These are phyloP conservation scores for Eulithis prunata DNA, from an alignment of 2,888 invertebrate genomes.

Conservation along the genomic window DNA sequence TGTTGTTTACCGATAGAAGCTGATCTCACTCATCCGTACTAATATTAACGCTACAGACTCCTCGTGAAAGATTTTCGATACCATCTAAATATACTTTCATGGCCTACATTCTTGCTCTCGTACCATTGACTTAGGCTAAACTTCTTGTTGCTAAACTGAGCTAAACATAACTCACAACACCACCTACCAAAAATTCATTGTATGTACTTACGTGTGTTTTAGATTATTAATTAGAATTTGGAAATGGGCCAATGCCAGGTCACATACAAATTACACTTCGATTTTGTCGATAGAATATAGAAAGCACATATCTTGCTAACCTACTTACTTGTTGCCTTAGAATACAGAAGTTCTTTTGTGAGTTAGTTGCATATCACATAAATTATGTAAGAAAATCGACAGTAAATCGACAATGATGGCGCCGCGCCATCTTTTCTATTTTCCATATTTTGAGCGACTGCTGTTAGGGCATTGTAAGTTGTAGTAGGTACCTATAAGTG, in stretches of 20 bases:
- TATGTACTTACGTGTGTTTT: not conserved
- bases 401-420: not conserved
- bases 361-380: constrained; percentile 13
- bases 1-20: constrained; percentile 15
- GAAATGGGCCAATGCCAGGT: constrained; percentile 51
- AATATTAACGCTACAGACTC: constrained; percentile 19
- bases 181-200: not conserved
- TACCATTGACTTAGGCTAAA: not conserved
- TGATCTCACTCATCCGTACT: constrained; percentile 18
- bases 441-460: not conserved
- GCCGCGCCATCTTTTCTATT: not conserved
- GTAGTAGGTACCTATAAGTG: no score
- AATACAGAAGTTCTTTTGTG: not conserved
- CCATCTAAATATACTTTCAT: constrained; percentile 25
- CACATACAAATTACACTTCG: constrained; percentile 51
- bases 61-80: constrained; percentile 16
- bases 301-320: constrained; percentile 7
- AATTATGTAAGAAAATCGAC: constrained; percentile 18
- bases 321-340: no score
- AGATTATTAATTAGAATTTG: constrained; percentile 42
- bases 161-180: not conserved
- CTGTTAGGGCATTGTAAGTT: no score
- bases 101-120: constrained; percentile 19
- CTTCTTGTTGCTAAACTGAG: not conserved
- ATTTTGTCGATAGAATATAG: constrained; percentile 37